Conservation (phyloP, 2,797 vertebrate genomes). For the Argyrosomus regius region DNA sequence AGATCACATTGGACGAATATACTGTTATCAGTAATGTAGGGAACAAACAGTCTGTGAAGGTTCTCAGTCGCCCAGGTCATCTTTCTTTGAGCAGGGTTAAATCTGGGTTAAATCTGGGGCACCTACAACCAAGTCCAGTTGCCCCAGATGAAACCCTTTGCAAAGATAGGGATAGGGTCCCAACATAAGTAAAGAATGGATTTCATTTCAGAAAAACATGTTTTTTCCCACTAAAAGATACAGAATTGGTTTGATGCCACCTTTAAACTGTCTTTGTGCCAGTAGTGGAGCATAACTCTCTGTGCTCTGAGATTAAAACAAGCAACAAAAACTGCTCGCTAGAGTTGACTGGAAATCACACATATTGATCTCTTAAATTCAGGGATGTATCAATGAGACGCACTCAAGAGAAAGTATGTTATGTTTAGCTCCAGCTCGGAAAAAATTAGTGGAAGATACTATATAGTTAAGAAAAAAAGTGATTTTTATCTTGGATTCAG, state of each 20-base stretch:
- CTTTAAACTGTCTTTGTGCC: background rate
- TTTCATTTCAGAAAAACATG: background rate
- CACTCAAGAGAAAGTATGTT: background rate
- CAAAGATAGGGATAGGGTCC: background rate
- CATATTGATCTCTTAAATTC: too few species aligned
- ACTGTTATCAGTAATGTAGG: background rate
- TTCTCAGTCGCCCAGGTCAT: too few species aligned
- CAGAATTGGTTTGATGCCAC: background rate
- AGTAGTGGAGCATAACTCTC: background rate
- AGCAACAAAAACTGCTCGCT: background rate
- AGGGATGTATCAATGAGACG: background rate
- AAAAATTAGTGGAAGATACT: background rate
- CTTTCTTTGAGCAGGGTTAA: too few species aligned
- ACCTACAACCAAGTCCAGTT: too few species aligned
- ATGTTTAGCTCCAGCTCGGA: background rate
- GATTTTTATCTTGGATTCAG: constrained; percentile 16
- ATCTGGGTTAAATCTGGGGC: too few species aligned
- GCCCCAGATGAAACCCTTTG: too few species aligned
- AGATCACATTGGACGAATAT: background rate
- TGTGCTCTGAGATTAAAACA: background rate
- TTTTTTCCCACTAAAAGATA: background rate
- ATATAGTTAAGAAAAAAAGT: background rate
- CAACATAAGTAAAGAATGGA: background rate
- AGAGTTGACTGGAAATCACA: too few species aligned
- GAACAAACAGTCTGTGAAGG: background rate